A percentile compares a stretch with the other conserved stretches of the same genome.
Conservation (phyloP, 2,888 invertebrate species). For the Limnephilus rhombicus region DNA sequence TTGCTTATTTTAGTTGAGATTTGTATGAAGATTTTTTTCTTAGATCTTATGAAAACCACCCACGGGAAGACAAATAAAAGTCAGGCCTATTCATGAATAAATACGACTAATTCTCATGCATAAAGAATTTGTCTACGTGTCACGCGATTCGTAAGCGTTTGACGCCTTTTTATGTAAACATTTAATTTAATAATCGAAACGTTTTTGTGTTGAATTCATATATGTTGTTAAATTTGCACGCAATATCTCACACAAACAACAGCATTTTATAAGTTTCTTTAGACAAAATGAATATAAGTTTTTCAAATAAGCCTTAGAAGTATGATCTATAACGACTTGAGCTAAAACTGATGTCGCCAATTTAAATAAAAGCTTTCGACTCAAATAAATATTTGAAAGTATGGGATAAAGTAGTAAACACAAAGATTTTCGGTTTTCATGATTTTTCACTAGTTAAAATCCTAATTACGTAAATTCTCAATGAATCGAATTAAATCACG, state of each 20-base stretch:
- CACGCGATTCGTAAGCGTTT: not conserved
- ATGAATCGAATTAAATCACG: slow-evolving; percentile 40
- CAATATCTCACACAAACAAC: not conserved
- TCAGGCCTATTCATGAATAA: not conserved
- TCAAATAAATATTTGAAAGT: too few relatives aligned
- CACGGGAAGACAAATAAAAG: not conserved
- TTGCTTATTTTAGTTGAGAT: not conserved
- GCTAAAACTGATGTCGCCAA: too few relatives aligned
- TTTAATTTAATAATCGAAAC: not conserved
- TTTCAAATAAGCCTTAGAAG: not conserved
- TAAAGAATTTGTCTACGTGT: not conserved
- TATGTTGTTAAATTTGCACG: not conserved
- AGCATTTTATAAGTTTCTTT: not conserved
- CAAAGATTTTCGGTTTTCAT: too few relatives aligned
- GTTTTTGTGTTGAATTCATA: not conserved
- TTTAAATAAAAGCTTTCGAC: too few relatives aligned
- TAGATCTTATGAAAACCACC: not conserved
- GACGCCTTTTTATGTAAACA: not conserved
- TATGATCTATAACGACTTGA: too few relatives aligned
- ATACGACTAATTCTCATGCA: not conserved
- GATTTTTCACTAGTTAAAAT: not conserved
- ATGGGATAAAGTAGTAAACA: too few relatives aligned
- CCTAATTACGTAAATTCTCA: slow-evolving; percentile 9
- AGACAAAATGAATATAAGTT: not conserved
- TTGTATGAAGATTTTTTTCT: not conserved